Base-by-base conservation (phyloP, 1,140 invertebrate genomes). In the Himalopsyche phryganea region DNA sequence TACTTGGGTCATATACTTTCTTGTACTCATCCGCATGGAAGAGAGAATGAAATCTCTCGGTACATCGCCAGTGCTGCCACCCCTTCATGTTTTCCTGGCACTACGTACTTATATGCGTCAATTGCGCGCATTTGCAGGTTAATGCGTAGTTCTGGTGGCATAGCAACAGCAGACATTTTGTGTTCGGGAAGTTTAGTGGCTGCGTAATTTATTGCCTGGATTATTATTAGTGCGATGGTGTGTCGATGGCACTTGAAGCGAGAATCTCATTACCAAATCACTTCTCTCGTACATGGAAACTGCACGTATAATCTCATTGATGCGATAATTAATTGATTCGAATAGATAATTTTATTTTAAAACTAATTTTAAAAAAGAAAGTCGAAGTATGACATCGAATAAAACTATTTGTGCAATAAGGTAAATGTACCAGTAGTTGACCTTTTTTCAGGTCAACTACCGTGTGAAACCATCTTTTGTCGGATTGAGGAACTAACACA, bases 61-160 rank as follows among this genome's bases (percentile, higher is more conserved):
- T 44, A 18, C 51, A 53, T 38, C 42, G n/a, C 44, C 45, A 9
- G 44, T 53, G 40, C 17, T 14, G 19, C 45, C 33, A 47, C 52
- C 45, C 52, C 47, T 44, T 48, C 28, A 20, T 55, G 52, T 35
- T 55, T 19, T 32, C 52, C 45, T 55, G 45, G 44, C 47, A 48
- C 28, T 11, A 7, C 3, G 23, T 28, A 9, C 23, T 28, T 28
- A 28, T 28, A 45, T 15, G 47, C 60, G 40, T 63, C 55, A 63
- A 63, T 63, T 63, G 60, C 52, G 47, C 60, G 50, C 41, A 58
- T 54, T 58, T 63, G 40, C 60, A 63, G 60, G 60, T 63, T 63
- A 63, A 58, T 54, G 60, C 60, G 60, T 45, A 58, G 55, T 63
- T 53, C 6, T 11, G 45, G 42, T 40, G 52, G 18, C 52, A 48